A percentile compares a stretch with the other conserved stretches of the same genome.
These are phyloP conservation scores for Geotrupes spiniger DNA, from an alignment of 2,888 invertebrate species.

Conservation along the genomic window DNA sequence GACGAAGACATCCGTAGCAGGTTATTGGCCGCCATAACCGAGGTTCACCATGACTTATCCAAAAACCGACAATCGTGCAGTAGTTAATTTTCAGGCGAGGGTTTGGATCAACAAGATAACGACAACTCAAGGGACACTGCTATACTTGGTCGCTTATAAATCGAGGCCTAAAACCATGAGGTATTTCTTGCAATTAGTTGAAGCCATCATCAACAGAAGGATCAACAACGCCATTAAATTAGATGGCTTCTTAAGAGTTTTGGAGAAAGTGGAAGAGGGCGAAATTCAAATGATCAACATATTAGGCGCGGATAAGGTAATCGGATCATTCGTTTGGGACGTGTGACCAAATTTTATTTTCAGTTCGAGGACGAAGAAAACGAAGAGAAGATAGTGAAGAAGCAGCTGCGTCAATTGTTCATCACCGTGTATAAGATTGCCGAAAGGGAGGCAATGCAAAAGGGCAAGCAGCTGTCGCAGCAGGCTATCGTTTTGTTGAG, in stretches of 20 bases:
- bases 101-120: slow-evolving; percentile 38
- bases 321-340: not conserved
- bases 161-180: slow-evolving; percentile 37
- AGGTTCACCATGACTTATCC: slow-evolving; percentile 25
- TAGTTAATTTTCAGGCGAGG: slow-evolving; percentile 36
- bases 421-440: slow-evolving; percentile 35
- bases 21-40: slow-evolving; percentile 35
- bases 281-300: slow-evolving; percentile 34
- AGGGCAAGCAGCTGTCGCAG: slow-evolving; percentile 24
- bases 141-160: slow-evolving; percentile 36
- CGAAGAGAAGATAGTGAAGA: slow-evolving; percentile 35
- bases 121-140: slow-evolving; percentile 35
- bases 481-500: slow-evolving; percentile 30
- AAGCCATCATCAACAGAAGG: slow-evolving; percentile 38
- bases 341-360: not conserved
- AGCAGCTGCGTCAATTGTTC: slow-evolving; percentile 36
- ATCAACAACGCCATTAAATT: slow-evolving; percentile 38
- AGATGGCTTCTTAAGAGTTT: slow-evolving; percentile 36
- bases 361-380: slow-evolving; percentile 38
- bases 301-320: slow-evolving; percentile 34
- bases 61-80: slow-evolving; percentile 1
- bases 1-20: slow-evolving; percentile 37
- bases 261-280: slow-evolving; percentile 38
- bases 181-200: slow-evolving; percentile 38
- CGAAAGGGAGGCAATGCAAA: slow-evolving; percentile 30